Evolutionary conservation across 2,797 vertebrate genomes (phyloP).

Genomic region (Fistularia commersonii): DNA sequence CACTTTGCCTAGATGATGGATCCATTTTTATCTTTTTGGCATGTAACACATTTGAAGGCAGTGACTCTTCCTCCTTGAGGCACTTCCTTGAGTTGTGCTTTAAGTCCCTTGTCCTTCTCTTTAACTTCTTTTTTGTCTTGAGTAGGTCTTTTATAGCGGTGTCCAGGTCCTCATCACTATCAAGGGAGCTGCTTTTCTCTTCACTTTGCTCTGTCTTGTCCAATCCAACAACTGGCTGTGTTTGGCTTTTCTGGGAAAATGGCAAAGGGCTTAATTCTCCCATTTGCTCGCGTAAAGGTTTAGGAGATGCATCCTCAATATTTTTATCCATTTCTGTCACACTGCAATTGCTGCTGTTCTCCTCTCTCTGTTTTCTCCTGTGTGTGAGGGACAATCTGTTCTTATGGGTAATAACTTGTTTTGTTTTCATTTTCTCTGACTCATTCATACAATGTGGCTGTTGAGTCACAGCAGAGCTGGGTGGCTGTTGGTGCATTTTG

Average conservation of each 20-base stretch:
- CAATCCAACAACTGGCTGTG: constrained; percentile 14
- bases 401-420: constrained; percentile 43
- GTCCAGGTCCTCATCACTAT: constrained; percentile 95
- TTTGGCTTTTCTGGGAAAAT: constrained; percentile 24
- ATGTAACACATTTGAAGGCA: constrained; percentile 42
- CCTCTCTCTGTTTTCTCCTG: constrained; percentile 72
- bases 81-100: constrained; percentile 75
- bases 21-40: constrained; percentile 63
- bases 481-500: constrained; percentile 72
- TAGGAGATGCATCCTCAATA: constrained; percentile 12
- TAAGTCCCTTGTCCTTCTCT: constrained; percentile 80
- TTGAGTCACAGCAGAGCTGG: constrained; percentile 23
- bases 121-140: constrained; percentile 87
- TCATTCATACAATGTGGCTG: constrained; percentile 24
- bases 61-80: constrained; percentile 65
- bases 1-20: constrained; percentile 27
- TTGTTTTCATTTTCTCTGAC: constrained; percentile 37
- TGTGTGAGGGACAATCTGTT: constrained; percentile 68
- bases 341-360: constrained; percentile 23
- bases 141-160: constrained; percentile 92
- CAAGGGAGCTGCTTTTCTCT: constrained; percentile 94
- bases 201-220: constrained; percentile 61
- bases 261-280: constrained; percentile 25
- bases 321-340: constrained; percentile 19
- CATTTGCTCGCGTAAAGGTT: constrained; percentile 30